Conservation (phyloP, 2,888 invertebrate genomes). For the Ectropis crepuscularia region DNA sequence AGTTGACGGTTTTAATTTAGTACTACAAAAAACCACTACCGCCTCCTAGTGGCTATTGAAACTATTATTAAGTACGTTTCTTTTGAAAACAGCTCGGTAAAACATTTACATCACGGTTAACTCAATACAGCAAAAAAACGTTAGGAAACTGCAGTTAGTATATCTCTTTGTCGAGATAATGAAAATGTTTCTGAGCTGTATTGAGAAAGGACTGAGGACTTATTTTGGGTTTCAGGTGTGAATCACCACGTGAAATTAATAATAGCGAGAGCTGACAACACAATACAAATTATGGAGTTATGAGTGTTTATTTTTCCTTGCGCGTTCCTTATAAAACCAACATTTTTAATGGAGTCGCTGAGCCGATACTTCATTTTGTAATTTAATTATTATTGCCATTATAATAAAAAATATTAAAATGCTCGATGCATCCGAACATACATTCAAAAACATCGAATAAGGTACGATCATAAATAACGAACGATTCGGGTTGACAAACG, state of each 20-base stretch:
- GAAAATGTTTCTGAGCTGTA: no score
- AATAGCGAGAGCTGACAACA: conserved; percentile 51
- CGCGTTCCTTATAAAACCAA: conserved; percentile 54
- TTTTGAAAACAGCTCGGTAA: no score
- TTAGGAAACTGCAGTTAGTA: no score
- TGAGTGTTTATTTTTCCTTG: conserved; percentile 57
- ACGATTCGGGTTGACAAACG: conserved; percentile 32
- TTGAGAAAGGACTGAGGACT: conserved; percentile 13
- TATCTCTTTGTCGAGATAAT: no score
- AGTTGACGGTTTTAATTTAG: no score
- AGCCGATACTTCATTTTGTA: conserved; percentile 44
- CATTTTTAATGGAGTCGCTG: conserved; percentile 54
- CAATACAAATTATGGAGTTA: conserved; percentile 57
- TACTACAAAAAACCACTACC: no score
- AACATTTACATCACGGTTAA: no score
- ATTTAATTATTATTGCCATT: conserved; percentile 47
- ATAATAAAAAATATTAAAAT: conserved; percentile 34
- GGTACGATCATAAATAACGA: conserved; percentile 27
- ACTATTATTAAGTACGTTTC: no score
- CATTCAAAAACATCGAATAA: conserved; percentile 17
- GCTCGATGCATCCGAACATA: conserved; percentile 9
- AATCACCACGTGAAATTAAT: conserved; percentile 49
- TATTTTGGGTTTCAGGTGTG: conserved; percentile 46
- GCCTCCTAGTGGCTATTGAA: no score
- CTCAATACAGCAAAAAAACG: no score